Evolutionary conservation across 2,113 vertebrate genomes (phyloP).

Genomic region (Scopus umbretta): DNA sequence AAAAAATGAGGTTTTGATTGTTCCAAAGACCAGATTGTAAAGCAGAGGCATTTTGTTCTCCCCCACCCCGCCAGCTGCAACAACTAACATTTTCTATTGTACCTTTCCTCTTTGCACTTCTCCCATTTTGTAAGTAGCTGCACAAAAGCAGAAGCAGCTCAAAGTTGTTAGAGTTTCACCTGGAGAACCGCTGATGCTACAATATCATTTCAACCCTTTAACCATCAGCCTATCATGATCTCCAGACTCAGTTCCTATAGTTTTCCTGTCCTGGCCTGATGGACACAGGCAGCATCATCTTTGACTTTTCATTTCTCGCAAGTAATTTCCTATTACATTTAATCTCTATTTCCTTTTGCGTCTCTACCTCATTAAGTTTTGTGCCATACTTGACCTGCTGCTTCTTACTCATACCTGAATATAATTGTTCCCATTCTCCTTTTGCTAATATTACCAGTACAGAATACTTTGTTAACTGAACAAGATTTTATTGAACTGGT

Average conservation of each 20-base stretch:
- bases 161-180: neutral
- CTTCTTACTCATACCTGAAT: neutral
- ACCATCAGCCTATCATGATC: neutral
- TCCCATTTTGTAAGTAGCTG: neutral
- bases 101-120: neutral
- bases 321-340: neutral
- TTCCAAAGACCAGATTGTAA: neutral
- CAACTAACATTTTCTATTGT: neutral
- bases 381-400: neutral
- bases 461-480: neutral
- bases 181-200: neutral
- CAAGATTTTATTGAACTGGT: neutral
- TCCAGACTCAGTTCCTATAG: neutral
- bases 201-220: neutral
- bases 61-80: neutral
- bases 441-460: neutral
- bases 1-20: neutral
- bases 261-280: neutral
- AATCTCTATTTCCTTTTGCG: neutral
- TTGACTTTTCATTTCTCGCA: neutral
- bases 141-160: neutral
- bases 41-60: neutral
- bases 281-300: neutral
- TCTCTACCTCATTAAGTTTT: neutral
- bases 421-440: neutral